phyloP scores from a whole-genome alignment of 2,797 vertebrate genomes.

The Anableps anableps region DNA sequence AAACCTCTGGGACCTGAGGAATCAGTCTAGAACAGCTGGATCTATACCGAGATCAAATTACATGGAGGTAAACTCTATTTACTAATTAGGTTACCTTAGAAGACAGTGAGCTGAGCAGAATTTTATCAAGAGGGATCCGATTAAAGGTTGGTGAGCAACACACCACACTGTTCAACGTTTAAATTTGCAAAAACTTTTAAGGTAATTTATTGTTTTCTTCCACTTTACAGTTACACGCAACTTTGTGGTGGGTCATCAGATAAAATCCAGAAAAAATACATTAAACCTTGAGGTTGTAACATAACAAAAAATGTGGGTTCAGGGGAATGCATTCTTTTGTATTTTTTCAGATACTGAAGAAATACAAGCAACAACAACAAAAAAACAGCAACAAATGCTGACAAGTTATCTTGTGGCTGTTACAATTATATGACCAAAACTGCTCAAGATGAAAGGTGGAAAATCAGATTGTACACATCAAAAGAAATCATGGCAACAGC shows the following conservation, averaged over 20 bases:
- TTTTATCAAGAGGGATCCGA: background rate
- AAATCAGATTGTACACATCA: background rate
- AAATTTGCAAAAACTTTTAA: background rate
- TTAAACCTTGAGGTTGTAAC: background rate
- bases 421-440: background rate
- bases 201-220: background rate
- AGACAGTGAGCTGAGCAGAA: background rate
- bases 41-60: background rate
- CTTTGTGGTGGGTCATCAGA: background rate
- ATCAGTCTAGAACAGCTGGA: background rate
- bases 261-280: background rate
- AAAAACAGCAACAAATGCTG: background rate
- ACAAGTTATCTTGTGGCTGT: background rate
- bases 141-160: background rate
- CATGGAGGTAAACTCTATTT: background rate
- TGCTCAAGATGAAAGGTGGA: background rate
- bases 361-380: background rate
- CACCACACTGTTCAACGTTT: background rate
- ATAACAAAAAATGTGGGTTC: background rate
- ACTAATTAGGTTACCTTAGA: background rate
- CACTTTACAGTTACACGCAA: background rate
- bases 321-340: too few relatives aligned
- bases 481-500: background rate
- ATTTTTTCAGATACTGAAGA: background rate
- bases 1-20: background rate